Evolutionary conservation across 2,797 vertebrate species (phyloP), one percentile per base, ranked within the genome.

Genomic region (Potorous gilbertii): DNA sequence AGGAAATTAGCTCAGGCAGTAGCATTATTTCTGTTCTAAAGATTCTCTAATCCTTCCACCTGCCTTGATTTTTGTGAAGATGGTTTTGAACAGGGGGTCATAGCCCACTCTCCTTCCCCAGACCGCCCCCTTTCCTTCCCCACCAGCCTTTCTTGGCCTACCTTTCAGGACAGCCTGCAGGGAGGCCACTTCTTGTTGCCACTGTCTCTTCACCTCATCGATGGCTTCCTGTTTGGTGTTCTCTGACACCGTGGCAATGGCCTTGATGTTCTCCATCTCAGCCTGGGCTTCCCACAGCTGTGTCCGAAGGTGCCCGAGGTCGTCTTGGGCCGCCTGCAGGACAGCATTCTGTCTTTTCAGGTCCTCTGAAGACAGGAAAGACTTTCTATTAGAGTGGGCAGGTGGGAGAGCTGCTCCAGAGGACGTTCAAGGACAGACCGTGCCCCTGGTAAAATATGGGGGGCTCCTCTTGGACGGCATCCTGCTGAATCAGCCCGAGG

Each of bases 101-200:
- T 18, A 6, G 12, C 59, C 31, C 31, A 4, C 14, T 66, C 59
- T 66, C 59, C 13, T 66, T 34, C 16, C 34, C 31, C 52, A 52
- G 52, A 6, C 52, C 52, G 6, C 52, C 0, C 62, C 34, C 62
- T n/a, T 0, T 4, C 66, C 34, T 18, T 5, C 13, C 3, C 28
- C 0, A 28, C 9, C 56, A 29, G 56, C 8, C 66, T 40, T 40
- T 5, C 66, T 24, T 18, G 5, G 13, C 90, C 98, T 98, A 99
- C 99, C 99, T 99, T 99, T 99, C 99, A 99, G 99, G 96, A 99
- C 99, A 97, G 99, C 99, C 98, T 99, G 99, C 93, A 99, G 98
- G 0, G 99, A 99, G 66, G 99, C 99, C 96, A 99, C 99, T 97
- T 99, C 99, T 98, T 99, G 99, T 98, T 99, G 99, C 99, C 99